A percentile compares a stretch with the other conserved stretches of the same genome.
Conservation (phyloP, 2,888 invertebrate genomes). For the Trichopoda pennipes region DNA sequence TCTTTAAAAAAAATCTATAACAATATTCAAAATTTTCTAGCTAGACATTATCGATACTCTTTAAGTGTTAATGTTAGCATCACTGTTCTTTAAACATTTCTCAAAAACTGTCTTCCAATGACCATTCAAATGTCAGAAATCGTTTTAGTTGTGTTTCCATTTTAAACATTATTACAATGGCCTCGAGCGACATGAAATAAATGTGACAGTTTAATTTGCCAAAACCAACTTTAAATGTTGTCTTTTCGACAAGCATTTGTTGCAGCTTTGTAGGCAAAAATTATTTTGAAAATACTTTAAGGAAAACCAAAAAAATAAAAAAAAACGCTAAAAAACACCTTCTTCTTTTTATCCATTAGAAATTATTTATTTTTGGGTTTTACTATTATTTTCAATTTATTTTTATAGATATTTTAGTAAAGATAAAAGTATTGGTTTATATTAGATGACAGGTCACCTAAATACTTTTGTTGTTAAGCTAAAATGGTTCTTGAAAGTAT, state of each 20-base stretch:
- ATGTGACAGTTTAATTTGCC: constrained; percentile 80
- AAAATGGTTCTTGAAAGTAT: constrained; percentile 15
- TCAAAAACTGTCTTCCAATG: constrained; percentile 66
- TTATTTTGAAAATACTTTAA: constrained; percentile 21
- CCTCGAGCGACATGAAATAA: constrained; percentile 78
- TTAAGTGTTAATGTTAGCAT: constrained; percentile 16
- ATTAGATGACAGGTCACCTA: constrained; percentile 64
- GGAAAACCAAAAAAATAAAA: constrained; percentile 1
- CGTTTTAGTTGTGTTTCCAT: constrained; percentile 71
- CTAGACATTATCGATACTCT: background rate
- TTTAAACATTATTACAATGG: constrained; percentile 63
- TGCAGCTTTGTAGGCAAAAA: constrained; percentile 17
- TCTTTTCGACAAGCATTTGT: background rate
- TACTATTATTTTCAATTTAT: constrained; percentile 31
- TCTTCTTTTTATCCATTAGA: constrained; percentile 19
- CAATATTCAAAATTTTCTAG: background rate
- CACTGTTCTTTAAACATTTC: constrained; percentile 27
- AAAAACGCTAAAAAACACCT: constrained; percentile 48
- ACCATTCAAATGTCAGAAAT: constrained; percentile 79
- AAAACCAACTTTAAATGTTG: constrained; percentile 37
- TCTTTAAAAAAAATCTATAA: background rate
- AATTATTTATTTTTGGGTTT: background rate
- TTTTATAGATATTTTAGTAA: constrained; percentile 60
- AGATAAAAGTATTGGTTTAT: constrained; percentile 64
- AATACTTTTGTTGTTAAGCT: constrained; percentile 54